These are phyloP conservation scores for Oplegnathus fasciatus DNA, from an alignment of 2,113 vertebrate genomes.

Conservation along the genomic window DNA sequence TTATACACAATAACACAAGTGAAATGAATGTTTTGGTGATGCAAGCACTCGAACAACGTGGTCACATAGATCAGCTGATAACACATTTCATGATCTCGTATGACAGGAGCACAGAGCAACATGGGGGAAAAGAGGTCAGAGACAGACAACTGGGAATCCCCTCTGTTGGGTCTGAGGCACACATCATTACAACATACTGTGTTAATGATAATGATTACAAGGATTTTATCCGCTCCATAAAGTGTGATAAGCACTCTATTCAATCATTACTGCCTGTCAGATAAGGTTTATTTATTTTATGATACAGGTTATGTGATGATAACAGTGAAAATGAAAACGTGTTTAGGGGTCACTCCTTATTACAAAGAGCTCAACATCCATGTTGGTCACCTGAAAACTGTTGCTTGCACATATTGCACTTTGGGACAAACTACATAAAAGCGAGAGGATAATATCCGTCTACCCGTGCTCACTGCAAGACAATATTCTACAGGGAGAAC, in stretches of 20 bases:
- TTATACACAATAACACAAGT: slow-evolving; percentile 27
- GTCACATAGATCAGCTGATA: slow-evolving; percentile 34
- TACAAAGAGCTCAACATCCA: slow-evolving; percentile 46
- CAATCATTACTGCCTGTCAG: slow-evolving; percentile 8
- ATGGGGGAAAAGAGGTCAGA: slow-evolving; percentile 23
- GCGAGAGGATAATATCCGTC: not conserved
- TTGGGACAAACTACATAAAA: slow-evolving; percentile 30
- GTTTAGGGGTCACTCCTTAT: not conserved
- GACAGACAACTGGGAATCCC: slow-evolving; percentile 22
- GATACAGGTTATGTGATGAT: not conserved
- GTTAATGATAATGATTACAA: slow-evolving; percentile 9
- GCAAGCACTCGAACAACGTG: slow-evolving; percentile 17
- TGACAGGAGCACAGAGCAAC: slow-evolving; percentile 39
- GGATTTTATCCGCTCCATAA: slow-evolving; percentile 26
- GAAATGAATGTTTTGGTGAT: slow-evolving; percentile 30
- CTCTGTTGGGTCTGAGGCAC: not conserved
- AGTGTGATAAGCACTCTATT: not conserved
- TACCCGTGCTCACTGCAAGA: not conserved
- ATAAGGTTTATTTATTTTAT: not conserved
- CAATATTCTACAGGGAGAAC: slow-evolving; percentile 2
- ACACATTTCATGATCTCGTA: slow-evolving; percentile 20
- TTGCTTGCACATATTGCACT: slow-evolving; percentile 8
- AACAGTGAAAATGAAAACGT: not conserved
- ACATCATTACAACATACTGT: slow-evolving; percentile 13
- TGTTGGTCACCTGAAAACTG: slow-evolving; percentile 43